A percentile compares a stretch with the other conserved stretches of the same genome.
Conservation (phyloP, 2,797 vertebrate genomes). For the Enteromius paludinosus region DNA sequence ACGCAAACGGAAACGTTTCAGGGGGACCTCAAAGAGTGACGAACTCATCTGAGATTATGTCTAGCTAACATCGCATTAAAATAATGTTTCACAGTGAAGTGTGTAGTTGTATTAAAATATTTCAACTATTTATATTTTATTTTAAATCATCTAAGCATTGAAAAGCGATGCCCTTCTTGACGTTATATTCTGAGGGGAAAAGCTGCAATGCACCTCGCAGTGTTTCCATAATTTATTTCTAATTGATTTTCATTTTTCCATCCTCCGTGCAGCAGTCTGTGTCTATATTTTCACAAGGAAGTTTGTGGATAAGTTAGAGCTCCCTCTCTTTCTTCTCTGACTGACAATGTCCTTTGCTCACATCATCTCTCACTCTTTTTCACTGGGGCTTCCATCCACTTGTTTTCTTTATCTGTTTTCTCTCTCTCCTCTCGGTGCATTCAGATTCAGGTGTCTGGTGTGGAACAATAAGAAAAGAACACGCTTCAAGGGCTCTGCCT, state of each 20-base stretch:
- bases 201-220: neutral
- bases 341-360: slow-evolving; percentile 20
- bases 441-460: slow-evolving; percentile 50
- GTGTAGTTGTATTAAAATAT: too few species aligned
- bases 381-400: neutral
- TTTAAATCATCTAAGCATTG: neutral
- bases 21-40: too few species aligned
- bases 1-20: too few species aligned
- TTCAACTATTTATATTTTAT: neutral
- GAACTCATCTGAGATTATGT: too few species aligned
- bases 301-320: slow-evolving; percentile 7
- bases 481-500: too few species aligned
- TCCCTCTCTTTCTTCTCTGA: slow-evolving; percentile 16
- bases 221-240: slow-evolving; percentile 50
- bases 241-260: slow-evolving; percentile 49
- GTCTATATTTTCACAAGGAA: slow-evolving; percentile 17
- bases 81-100: too few species aligned
- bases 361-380: slow-evolving; percentile 22
- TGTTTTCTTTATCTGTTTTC: slow-evolving; percentile 11
- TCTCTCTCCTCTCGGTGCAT: neutral
- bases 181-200: slow-evolving; percentile 5
- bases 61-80: too few species aligned
- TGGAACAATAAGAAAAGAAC: slow-evolving; percentile 61
- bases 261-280: slow-evolving; percentile 33
- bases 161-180: neutral